Evolutionary conservation across 2,113 vertebrate species (phyloP).

Genomic region (Otolemur garnettii): DNA sequence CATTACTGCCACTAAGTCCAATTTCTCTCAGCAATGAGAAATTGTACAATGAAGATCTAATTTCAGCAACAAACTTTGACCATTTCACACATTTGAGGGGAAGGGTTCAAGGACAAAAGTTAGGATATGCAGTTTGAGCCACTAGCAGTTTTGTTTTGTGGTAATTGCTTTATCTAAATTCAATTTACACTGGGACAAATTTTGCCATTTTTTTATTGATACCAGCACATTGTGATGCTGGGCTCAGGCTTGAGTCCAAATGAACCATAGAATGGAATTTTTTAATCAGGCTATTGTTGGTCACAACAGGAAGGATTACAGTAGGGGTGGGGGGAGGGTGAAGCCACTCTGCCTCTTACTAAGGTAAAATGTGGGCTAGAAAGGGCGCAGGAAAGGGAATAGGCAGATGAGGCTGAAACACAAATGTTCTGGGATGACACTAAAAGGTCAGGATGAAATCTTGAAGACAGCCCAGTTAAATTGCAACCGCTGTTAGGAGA

Average conservation of each 20-base stretch:
- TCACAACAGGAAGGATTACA: slow-evolving; percentile 43
- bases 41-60: not conserved
- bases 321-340: rapidly evolving
- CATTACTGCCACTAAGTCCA: not conserved
- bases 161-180: not conserved
- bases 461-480: not conserved
- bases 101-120: not conserved
- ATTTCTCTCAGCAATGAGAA: not conserved
- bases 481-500: not conserved
- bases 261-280: not conserved
- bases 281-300: slow-evolving; percentile 5
- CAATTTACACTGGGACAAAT: not conserved
- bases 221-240: not conserved
- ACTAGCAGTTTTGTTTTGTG: not conserved
- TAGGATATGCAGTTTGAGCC: not conserved
- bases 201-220: not conserved
- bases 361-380: not conserved
- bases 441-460: not conserved
- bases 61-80: not conserved
- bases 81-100: not conserved
- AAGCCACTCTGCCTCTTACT: not conserved
- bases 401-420: not conserved
- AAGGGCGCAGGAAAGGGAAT: not conserved
- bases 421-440: not conserved
- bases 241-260: not conserved